A percentile compares a stretch with the other conserved stretches of the same genome.
Conservation (phyloP, 2,113 vertebrate genomes). For the Pteronura brasiliensis region DNA sequence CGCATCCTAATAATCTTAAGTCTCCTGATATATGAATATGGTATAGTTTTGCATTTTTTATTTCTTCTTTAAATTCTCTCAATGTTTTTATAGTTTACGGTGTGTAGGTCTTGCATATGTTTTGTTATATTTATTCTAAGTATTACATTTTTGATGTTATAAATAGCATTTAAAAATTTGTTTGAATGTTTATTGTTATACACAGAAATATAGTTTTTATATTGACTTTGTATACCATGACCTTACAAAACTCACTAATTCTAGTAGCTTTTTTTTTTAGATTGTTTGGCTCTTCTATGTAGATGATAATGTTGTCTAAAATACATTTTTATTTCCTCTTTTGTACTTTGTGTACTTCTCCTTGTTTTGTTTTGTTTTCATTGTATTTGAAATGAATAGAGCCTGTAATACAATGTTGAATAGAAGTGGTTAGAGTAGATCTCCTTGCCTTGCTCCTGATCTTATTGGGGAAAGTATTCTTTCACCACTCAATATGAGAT, state of each 20-base stretch:
- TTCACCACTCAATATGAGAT: background rate
- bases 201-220: background rate
- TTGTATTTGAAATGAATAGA: background rate
- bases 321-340: constrained; percentile 16
- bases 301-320: background rate
- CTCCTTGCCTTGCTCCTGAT: background rate
- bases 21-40: background rate
- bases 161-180: background rate
- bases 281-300: background rate
- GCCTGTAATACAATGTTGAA: background rate
- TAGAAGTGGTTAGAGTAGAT: background rate
- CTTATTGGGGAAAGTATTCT: background rate
- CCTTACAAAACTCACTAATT: background rate
- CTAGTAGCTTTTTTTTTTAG: background rate
- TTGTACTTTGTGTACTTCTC: background rate
- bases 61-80: constrained; percentile 2
- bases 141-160: background rate
- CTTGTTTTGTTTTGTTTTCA: background rate
- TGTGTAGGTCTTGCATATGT: background rate
- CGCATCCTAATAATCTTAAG: background rate
- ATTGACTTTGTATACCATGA: background rate
- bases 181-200: background rate
- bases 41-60: background rate
- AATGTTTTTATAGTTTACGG: background rate
- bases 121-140: background rate